A percentile compares a stretch with the other conserved stretches of the same genome.
Evolutionary conservation across 2,797 vertebrate species (phyloP).

Genomic region (Oryzias sinensis): DNA sequence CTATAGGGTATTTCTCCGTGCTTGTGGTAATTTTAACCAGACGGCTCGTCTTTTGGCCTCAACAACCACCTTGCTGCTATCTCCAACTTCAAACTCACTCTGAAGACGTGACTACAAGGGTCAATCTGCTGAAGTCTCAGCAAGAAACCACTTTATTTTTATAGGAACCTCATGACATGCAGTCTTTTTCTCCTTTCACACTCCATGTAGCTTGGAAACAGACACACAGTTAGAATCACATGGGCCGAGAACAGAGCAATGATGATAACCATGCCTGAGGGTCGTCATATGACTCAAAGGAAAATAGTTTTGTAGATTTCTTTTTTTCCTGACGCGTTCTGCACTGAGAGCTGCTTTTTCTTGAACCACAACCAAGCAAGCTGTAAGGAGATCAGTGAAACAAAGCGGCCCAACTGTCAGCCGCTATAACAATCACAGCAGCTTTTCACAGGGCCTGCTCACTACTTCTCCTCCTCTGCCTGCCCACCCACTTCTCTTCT

Average conservation of each 20-base stretch:
- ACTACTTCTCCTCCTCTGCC: constrained; percentile 35
- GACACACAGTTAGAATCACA: constrained; percentile 54
- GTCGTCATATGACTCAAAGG: constrained; percentile 62
- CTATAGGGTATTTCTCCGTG: no score
- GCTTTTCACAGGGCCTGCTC: constrained; percentile 55
- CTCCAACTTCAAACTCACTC: constrained; percentile 1
- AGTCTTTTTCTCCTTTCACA: constrained; percentile 9
- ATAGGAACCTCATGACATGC: constrained; percentile 18
- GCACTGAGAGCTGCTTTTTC: constrained; percentile 64
- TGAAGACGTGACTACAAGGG: not conserved
- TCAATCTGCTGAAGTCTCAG: not conserved
- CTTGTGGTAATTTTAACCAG: no score
- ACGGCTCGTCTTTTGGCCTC: not conserved
- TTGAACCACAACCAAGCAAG: constrained; percentile 70
- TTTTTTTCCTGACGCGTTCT: constrained; percentile 61
- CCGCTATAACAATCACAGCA: constrained; percentile 70
- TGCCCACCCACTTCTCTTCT: constrained; percentile 55
- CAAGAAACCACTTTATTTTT: constrained; percentile 13
- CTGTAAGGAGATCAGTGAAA: constrained; percentile 74
- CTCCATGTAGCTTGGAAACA: constrained; percentile 34
- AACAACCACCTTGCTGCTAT: not conserved
- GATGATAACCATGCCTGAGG: constrained; percentile 59
- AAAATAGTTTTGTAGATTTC: constrained; percentile 44
- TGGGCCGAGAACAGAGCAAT: constrained; percentile 46
- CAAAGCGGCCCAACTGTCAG: constrained; percentile 75